Conservation (phyloP, 2,113 vertebrate genomes). For the Leucopsar rothschildi region DNA sequence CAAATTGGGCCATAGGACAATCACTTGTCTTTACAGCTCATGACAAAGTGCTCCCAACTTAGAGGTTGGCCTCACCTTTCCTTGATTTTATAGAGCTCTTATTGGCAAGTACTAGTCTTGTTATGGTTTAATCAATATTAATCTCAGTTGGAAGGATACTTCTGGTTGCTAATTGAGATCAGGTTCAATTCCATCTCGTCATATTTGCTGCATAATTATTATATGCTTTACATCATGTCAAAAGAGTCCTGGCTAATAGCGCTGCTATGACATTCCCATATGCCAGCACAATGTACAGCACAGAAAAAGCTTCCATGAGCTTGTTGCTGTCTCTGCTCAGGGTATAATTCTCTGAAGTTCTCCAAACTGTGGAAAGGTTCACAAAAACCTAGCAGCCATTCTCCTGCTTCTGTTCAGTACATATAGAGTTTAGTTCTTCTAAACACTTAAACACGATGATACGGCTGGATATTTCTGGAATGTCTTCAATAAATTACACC, state of each 20-base stretch:
- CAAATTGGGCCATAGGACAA: conserved; percentile 49
- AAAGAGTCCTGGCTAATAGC: not conserved
- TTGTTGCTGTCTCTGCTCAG: not conserved
- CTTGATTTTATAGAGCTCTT: conserved; percentile 58
- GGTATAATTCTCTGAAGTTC: not conserved
- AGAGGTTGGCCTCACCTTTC: conserved; percentile 57
- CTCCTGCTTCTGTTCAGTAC: not conserved
- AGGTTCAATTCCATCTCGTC: conserved; percentile 40
- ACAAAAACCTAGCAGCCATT: not conserved
- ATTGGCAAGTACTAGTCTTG: conserved; percentile 54
- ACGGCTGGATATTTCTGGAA: not conserved
- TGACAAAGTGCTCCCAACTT: conserved; percentile 46
- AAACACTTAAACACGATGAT: not conserved
- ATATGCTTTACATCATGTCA: conserved; percentile 55
- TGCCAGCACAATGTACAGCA: not conserved
- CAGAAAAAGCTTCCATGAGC: not conserved
- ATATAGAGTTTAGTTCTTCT: not conserved
- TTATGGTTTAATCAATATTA: conserved; percentile 68
- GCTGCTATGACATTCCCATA: not conserved
- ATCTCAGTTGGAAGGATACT: conserved; percentile 60
- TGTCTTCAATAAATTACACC: not conserved
- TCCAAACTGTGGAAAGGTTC: not conserved
- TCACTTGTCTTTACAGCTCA: conserved; percentile 25
- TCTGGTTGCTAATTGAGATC: conserved; percentile 65
- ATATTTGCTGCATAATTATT: conserved; percentile 56